Conservation (phyloP, 1,140 invertebrate species). For the Mercenaria mercenaria region DNA sequence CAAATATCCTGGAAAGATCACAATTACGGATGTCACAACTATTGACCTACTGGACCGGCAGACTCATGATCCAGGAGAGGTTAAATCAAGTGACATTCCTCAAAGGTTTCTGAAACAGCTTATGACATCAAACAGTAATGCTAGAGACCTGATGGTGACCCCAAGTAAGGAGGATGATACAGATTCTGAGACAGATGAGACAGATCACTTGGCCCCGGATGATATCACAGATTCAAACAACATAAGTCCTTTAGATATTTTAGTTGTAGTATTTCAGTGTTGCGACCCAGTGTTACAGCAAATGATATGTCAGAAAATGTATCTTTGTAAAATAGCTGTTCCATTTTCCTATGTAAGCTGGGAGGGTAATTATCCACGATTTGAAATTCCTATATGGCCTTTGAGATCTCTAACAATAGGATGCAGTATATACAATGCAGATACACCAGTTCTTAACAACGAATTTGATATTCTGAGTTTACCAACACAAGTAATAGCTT, state of each 20-base stretch:
- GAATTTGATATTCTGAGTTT: background rate
- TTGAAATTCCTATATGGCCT: background rate
- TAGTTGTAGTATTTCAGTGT: background rate
- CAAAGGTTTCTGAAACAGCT: background rate
- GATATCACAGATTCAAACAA: background rate
- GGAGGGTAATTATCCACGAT: background rate
- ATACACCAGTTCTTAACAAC: background rate
- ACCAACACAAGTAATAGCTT: background rate
- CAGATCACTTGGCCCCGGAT: background rate
- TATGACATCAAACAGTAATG: background rate
- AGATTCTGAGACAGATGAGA: background rate
- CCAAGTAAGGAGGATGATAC: background rate
- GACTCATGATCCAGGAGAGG: background rate
- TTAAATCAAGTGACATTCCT: background rate
- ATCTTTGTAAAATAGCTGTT: conserved; percentile 13
- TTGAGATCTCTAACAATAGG: background rate
- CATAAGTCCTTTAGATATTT: background rate
- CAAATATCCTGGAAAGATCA: background rate
- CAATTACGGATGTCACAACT: background rate
- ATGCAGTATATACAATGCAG: background rate
- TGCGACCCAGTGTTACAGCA: background rate
- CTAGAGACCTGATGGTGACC: background rate
- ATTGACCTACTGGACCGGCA: background rate
- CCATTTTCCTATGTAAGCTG: background rate
- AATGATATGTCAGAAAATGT: background rate